A percentile compares a stretch with the other conserved stretches of the same genome.
phyloP scores from a whole-genome alignment of 2,113 vertebrate genomes.

The Microtus ochrogaster region DNA sequence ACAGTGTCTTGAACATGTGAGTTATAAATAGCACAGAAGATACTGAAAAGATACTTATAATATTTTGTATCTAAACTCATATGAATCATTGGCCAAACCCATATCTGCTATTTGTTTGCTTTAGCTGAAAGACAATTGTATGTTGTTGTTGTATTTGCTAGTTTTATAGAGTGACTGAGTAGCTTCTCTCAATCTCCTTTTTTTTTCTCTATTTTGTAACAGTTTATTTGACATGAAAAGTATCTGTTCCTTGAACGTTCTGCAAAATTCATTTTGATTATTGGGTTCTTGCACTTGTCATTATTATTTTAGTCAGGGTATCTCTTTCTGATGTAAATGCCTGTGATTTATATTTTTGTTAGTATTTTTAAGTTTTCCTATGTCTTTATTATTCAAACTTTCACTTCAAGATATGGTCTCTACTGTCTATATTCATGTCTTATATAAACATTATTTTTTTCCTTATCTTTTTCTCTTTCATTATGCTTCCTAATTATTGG shows the following conservation, averaged over 20 bases:
- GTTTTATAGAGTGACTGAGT: background rate
- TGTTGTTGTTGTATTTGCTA: background rate
- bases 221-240: slow-evolving; percentile 18
- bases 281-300: background rate
- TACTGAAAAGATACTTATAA: background rate
- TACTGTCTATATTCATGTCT: background rate
- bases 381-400: slow-evolving; percentile 5
- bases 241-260: slow-evolving; percentile 1
- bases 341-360: slow-evolving; percentile 38
- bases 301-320: background rate
- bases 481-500: background rate
- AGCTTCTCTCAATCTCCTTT: background rate
- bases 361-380: background rate
- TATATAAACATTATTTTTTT: background rate
- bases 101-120: background rate
- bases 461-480: slow-evolving; percentile 2
- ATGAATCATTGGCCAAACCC: background rate
- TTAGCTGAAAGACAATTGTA: background rate
- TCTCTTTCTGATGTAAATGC: slow-evolving; percentile 28
- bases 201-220: background rate
- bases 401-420: background rate
- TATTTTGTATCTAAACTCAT: slow-evolving; percentile 12
- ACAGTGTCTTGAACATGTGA: background rate
- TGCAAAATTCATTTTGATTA: background rate
- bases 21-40: background rate